phyloP scores from a whole-genome alignment of 2,797 vertebrate species.

The Cheirogaleus major region DNA sequence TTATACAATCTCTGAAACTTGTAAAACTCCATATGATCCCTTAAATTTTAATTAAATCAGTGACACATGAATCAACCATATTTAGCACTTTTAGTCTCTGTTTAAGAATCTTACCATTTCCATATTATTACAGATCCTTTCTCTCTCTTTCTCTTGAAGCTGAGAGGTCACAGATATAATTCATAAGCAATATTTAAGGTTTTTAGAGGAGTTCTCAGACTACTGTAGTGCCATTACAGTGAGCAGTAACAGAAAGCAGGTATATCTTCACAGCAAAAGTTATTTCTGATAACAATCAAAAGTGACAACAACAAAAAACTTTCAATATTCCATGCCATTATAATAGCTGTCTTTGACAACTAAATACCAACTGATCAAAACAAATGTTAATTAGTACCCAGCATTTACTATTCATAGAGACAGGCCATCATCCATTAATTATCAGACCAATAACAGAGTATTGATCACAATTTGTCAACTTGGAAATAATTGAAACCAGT shows the following conservation, averaged over 20 bases:
- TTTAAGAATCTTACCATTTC: not conserved
- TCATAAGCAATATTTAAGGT: slow-evolving; percentile 42
- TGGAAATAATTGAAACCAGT: slow-evolving; percentile 80
- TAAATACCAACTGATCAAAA: slow-evolving; percentile 75
- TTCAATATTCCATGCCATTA: not conserved
- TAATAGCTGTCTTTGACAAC: slow-evolving; percentile 45
- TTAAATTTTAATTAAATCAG: slow-evolving; percentile 19
- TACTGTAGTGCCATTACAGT: not conserved
- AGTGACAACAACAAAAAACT: not conserved
- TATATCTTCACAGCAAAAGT: not conserved
- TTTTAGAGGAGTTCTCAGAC: not conserved
- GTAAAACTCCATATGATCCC: not conserved
- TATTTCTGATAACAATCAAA: slow-evolving; percentile 38
- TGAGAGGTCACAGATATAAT: not conserved
- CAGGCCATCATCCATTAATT: slow-evolving; percentile 83
- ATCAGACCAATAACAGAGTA: slow-evolving; percentile 85
- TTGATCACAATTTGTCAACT: slow-evolving; percentile 85
- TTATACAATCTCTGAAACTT: not conserved
- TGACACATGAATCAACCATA: not conserved
- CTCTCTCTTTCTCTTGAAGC: not conserved
- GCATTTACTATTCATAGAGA: slow-evolving; percentile 78
- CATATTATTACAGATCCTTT: not conserved
- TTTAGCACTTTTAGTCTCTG: not conserved
- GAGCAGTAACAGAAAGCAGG: slow-evolving; percentile 39
- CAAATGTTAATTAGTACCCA: slow-evolving; percentile 73